Conservation (phyloP, 2,113 vertebrate genomes). For the Thermophis baileyi region DNA sequence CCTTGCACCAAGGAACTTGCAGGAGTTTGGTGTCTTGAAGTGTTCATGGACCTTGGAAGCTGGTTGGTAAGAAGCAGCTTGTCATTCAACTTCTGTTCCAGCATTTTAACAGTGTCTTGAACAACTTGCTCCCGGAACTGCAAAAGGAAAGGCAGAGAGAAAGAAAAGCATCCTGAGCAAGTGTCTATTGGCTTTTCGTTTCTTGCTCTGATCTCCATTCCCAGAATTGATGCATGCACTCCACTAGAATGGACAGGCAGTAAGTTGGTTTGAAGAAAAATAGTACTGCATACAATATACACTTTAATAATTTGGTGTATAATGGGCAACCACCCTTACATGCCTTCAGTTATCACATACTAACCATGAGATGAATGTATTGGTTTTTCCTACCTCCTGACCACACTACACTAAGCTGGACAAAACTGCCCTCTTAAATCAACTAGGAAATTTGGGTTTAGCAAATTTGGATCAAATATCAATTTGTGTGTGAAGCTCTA, state of each 20-base stretch:
- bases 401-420: not conserved
- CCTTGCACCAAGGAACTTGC: constrained; percentile 49
- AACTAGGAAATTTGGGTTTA: not conserved
- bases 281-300: not conserved
- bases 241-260: not conserved
- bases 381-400: not conserved
- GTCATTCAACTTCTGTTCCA: constrained; percentile 88
- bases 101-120: constrained; percentile 90
- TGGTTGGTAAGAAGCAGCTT: constrained; percentile 80
- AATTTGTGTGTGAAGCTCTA: not conserved
- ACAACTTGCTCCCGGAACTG: constrained; percentile 96
- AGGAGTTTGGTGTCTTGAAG: constrained; percentile 31
- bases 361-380: not conserved
- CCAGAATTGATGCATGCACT: not conserved
- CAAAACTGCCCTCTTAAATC: not conserved
- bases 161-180: not conserved
- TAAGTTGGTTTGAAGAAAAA: not conserved
- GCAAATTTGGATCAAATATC: not conserved
- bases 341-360: not conserved
- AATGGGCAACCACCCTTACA: too few relatives aligned
- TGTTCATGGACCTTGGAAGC: constrained; percentile 56
- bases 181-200: not conserved
- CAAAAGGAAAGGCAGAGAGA: constrained; percentile 4
- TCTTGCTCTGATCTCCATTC: not conserved
- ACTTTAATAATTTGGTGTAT: not conserved